phyloP scores from a whole-genome alignment of 1,140 invertebrate species.

The Sinella curviseta region DNA sequence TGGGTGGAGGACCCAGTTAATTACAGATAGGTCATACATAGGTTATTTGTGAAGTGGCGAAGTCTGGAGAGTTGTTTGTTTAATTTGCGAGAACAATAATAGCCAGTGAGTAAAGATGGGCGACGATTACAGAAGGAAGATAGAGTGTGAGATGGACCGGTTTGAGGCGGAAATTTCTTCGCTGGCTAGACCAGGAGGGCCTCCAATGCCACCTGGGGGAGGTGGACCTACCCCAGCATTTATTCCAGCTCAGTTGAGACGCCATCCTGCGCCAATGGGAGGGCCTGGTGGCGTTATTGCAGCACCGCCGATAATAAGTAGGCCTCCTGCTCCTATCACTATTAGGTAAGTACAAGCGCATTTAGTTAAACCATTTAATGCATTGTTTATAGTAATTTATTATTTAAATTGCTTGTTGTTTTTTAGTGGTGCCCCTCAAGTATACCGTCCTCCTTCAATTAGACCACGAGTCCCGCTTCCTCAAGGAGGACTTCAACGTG shows the following conservation, averaged over 20 bases:
- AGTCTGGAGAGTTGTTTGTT: too few species aligned
- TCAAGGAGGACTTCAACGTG: not conserved
- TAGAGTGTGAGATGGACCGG: conserved; percentile 48
- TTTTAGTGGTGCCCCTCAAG: conserved; percentile 46
- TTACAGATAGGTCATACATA: too few species aligned
- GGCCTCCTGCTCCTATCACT: conserved; percentile 32
- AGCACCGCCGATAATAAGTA: conserved; percentile 22
- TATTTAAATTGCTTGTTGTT: not conserved
- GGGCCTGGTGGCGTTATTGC: conserved; percentile 15
- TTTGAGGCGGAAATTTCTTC: conserved; percentile 48
- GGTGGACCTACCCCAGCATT: conserved; percentile 27
- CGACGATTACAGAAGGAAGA: conserved; percentile 34
- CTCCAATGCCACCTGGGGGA: not conserved
- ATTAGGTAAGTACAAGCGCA: conserved; percentile 30
- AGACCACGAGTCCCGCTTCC: not conserved
- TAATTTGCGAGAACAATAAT: too few species aligned
- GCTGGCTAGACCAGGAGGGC: conserved; percentile 5
- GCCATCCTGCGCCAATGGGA: conserved; percentile 14
- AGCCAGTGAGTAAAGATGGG: too few species aligned
- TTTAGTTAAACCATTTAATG: too few species aligned
- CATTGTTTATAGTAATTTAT: too few species aligned
- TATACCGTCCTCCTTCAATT: conserved; percentile 21
- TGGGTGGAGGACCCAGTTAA: too few species aligned
- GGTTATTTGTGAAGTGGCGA: too few species aligned
- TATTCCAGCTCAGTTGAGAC: conserved; percentile 42